Evolutionary conservation across 1,140 invertebrate genomes (phyloP).

Genomic region (Panulirus ornatus): DNA sequence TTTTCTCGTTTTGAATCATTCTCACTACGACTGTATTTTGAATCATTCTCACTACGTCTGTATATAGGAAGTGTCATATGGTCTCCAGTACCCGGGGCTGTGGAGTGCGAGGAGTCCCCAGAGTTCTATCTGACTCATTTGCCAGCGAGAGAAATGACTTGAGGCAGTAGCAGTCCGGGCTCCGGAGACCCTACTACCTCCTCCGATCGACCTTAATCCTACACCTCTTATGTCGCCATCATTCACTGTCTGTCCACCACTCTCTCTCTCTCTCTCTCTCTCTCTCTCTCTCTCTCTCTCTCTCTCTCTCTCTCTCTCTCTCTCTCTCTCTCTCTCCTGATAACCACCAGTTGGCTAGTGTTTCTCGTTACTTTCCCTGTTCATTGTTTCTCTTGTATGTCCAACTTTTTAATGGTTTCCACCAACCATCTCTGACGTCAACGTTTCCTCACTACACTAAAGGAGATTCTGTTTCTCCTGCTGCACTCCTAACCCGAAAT

Average conservation of each 20-base stretch:
- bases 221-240: neutral
- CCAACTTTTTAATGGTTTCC: neutral
- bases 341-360: neutral
- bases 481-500: no score
- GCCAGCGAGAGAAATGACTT: neutral
- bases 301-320: neutral
- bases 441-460: no score
- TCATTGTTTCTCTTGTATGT: neutral
- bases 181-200: neutral
- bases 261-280: slow-evolving; percentile 7
- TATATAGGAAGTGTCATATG: neutral
- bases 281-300: slow-evolving; percentile 7
- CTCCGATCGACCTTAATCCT: neutral
- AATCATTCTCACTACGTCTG: neutral
- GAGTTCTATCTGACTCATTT: neutral
- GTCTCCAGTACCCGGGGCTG: neutral
- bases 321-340: no score
- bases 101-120: neutral
- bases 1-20: no score
- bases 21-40: no score
- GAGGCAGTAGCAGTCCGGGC: neutral
- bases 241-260: neutral
- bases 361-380: neutral
- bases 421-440: no score
- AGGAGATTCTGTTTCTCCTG: no score